Evolutionary conservation across 2,888 invertebrate genomes (phyloP).

Genomic region (Podotricha telesiphe): DNA sequence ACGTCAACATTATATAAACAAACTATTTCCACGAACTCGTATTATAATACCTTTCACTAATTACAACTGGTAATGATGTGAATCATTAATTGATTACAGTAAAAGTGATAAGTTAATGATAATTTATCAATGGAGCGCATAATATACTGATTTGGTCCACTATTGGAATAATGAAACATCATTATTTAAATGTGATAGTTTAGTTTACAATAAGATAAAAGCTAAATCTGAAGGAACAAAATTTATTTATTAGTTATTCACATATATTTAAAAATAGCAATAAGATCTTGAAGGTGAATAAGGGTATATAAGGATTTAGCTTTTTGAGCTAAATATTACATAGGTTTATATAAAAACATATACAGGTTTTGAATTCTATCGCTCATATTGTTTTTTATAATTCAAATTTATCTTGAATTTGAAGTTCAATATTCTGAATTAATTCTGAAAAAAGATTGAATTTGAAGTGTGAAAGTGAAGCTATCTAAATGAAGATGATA

Average conservation of each 20-base stretch:
- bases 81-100: slow-evolving; percentile 8
- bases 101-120: slow-evolving; percentile 12
- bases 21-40: not conserved
- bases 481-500: too few relatives aligned
- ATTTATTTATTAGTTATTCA: not conserved
- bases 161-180: not conserved
- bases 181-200: slow-evolving; percentile 1
- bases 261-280: not conserved
- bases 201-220: not conserved
- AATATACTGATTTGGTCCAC: not conserved
- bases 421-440: too few relatives aligned
- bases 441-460: too few relatives aligned
- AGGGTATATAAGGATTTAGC: too few relatives aligned
- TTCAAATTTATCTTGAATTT: too few relatives aligned
- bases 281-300: too few relatives aligned
- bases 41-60: not conserved
- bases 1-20: too few relatives aligned
- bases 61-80: not conserved
- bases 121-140: slow-evolving; percentile 1
- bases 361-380: too few relatives aligned
- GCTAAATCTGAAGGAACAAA: not conserved
- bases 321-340: too few relatives aligned
- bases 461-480: too few relatives aligned
- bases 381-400: too few relatives aligned
- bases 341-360: too few relatives aligned